These are phyloP conservation scores for Sebastes hopkinsi DNA, from an alignment of 2,797 vertebrate genomes.

Conservation along the genomic window DNA sequence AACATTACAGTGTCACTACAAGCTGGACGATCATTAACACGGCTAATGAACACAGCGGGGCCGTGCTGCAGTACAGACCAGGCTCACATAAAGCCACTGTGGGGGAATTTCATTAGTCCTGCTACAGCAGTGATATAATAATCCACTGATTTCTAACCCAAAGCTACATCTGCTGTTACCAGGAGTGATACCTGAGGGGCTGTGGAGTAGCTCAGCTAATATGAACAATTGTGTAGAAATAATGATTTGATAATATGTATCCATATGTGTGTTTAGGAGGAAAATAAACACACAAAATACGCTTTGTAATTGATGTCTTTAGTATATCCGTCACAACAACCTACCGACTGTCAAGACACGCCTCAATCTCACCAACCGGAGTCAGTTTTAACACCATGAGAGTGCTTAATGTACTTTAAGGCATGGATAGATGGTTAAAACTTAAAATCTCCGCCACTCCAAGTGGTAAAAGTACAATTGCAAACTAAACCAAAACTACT, in stretches of 20 bases:
- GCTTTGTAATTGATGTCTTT: not conserved
- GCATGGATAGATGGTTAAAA: not conserved
- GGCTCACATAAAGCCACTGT: constrained; percentile 4
- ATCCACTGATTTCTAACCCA: not conserved
- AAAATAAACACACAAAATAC: not conserved
- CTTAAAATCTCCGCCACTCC: not conserved
- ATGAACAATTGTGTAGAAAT: not conserved
- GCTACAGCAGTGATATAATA: constrained; percentile 1
- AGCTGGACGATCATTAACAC: constrained; percentile 79
- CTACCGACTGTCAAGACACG: not conserved
- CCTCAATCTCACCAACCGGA: not conserved
- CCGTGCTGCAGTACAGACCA: not conserved
- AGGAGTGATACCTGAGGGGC: not conserved
- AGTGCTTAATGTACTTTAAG: not conserved
- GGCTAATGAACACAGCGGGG: constrained; percentile 72
- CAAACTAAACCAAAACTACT: not conserved
- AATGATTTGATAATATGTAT: not conserved
- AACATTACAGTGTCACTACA: constrained; percentile 67
- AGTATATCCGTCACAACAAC: not conserved
- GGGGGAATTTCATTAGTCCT: constrained; percentile 40
- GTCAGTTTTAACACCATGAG: not conserved
- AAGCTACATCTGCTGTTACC: not conserved
- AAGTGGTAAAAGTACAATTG: not conserved
- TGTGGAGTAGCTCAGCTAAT: not conserved
- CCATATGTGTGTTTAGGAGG: not conserved